phyloP scores from a whole-genome alignment of 2,113 vertebrate genomes.

The Cromileptes altivelis region DNA sequence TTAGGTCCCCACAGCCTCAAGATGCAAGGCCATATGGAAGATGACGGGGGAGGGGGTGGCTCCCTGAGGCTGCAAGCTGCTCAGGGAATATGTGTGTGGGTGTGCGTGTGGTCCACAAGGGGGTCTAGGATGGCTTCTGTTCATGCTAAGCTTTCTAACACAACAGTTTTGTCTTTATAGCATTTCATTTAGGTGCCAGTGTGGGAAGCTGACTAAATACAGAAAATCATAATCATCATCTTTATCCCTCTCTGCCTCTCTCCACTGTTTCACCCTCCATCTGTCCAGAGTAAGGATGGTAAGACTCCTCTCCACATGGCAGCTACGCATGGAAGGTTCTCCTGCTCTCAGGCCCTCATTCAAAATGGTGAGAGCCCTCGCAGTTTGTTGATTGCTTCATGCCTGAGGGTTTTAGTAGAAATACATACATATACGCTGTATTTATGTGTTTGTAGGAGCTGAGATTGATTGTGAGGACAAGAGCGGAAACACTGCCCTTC shows the following conservation, averaged over 20 bases:
- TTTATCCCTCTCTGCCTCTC: background rate
- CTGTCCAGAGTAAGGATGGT: conserved; percentile 94
- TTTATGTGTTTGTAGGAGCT: conserved; percentile 85
- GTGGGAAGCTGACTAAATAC: no score
- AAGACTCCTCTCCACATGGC: conserved; percentile 99
- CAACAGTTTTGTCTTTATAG: no score
- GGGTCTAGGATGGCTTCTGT: conserved; percentile 25
- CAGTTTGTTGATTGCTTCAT: background rate
- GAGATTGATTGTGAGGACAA: conserved; percentile 97
- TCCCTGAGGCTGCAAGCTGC: conserved; percentile 76
- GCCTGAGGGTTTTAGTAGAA: background rate
- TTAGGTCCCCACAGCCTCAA: conserved; percentile 54
- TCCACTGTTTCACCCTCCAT: conserved; percentile 25
- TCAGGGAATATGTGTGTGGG: conserved; percentile 52
- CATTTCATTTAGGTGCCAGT: no score
- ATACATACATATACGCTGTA: background rate
- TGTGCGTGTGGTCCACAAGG: conserved; percentile 17
- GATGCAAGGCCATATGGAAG: conserved; percentile 72
- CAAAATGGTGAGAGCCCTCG: conserved; percentile 90
- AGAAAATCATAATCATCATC: background rate
- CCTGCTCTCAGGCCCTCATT: conserved; percentile 98
- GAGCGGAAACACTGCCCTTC: conserved; percentile 95
- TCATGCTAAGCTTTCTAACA: conserved; percentile 24
- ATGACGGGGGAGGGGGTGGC: conserved; percentile 33
- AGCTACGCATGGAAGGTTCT: conserved; percentile 96